A percentile compares a stretch with the other conserved stretches of the same genome.
These are phyloP conservation scores for Scelioninae gen. 2 DNA, from an alignment of 2,888 invertebrate genomes.

Conservation along the genomic window DNA sequence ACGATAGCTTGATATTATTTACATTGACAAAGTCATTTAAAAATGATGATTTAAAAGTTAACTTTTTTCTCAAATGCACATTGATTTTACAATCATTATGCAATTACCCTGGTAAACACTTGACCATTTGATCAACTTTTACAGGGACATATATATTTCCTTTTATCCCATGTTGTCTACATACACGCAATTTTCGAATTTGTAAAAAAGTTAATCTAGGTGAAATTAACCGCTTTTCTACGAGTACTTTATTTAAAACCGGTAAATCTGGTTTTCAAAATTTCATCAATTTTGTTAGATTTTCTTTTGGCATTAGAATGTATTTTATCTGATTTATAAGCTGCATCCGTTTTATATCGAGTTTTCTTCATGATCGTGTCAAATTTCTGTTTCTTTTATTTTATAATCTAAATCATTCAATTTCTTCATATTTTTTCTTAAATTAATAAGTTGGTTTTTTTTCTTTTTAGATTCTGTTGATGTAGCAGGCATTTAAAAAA, in stretches of 20 bases:
- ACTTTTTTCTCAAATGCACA: conserved; percentile 23
- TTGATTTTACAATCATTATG: conserved; percentile 49
- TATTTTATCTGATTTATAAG: no score
- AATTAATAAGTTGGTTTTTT: no score
- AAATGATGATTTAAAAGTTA: conserved; percentile 21
- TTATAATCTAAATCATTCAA: no score
- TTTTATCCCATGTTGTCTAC: conserved; percentile 53
- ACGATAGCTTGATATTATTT: conserved; percentile 8
- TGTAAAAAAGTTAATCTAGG: conserved; percentile 54
- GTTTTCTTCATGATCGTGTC: no score
- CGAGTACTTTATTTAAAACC: conserved; percentile 42
- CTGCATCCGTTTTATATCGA: no score
- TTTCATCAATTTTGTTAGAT: no score
- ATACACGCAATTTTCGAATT: conserved; percentile 45
- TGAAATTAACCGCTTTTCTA: conserved; percentile 55
- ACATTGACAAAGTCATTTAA: conserved; percentile 21
- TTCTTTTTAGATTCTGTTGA: no score
- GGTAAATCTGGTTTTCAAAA: no score
- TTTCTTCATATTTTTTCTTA: no score
- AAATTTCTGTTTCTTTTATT: no score
- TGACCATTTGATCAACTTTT: conserved; percentile 52
- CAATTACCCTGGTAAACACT: conserved; percentile 41
- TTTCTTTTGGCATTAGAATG: no score
- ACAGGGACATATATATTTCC: conserved; percentile 58
- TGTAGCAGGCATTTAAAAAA: no score